A percentile compares a stretch with the other conserved stretches of the same genome.
These are phyloP conservation scores for Liolophura sinensis DNA, from an alignment of 1,140 invertebrate species.

Conservation along the genomic window DNA sequence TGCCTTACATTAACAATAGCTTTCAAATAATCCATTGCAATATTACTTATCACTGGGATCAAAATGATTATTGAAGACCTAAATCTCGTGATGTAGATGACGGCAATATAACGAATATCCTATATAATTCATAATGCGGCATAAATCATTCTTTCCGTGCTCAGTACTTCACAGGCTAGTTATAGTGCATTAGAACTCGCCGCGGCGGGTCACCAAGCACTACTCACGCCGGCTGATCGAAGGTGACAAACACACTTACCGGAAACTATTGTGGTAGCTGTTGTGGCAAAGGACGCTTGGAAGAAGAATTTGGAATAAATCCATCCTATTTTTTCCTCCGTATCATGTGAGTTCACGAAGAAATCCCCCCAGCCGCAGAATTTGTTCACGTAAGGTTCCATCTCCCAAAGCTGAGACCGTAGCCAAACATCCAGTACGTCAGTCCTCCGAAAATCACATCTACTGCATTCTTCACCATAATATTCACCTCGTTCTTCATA, in stretches of 20 bases:
- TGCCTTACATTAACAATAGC: too few relatives aligned
- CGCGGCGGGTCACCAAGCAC: too few relatives aligned
- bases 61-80: too few relatives aligned
- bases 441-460: constrained; percentile 53
- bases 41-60: too few relatives aligned
- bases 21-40: too few relatives aligned
- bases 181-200: too few relatives aligned
- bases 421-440: constrained; percentile 55
- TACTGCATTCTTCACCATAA: constrained; percentile 55
- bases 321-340: constrained; percentile 42
- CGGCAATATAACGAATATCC: too few relatives aligned
- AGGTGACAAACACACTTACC: constrained; percentile 66
- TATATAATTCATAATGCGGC: too few relatives aligned
- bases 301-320: constrained; percentile 56
- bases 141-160: too few relatives aligned
- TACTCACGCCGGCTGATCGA: too few relatives aligned
- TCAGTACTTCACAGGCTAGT: too few relatives aligned
- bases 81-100: too few relatives aligned
- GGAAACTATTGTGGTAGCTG: constrained; percentile 55
- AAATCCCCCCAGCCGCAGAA: constrained; percentile 49
- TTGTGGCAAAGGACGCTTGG: constrained; percentile 48
- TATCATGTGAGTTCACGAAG: constrained; percentile 38
- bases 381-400: constrained; percentile 21
- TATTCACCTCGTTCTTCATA: constrained; percentile 56
- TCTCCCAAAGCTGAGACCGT: constrained; percentile 46